A percentile compares a stretch with the other conserved stretches of the same genome.
phyloP scores from a whole-genome alignment of 2,888 invertebrate species.

The Beris chalybata region DNA sequence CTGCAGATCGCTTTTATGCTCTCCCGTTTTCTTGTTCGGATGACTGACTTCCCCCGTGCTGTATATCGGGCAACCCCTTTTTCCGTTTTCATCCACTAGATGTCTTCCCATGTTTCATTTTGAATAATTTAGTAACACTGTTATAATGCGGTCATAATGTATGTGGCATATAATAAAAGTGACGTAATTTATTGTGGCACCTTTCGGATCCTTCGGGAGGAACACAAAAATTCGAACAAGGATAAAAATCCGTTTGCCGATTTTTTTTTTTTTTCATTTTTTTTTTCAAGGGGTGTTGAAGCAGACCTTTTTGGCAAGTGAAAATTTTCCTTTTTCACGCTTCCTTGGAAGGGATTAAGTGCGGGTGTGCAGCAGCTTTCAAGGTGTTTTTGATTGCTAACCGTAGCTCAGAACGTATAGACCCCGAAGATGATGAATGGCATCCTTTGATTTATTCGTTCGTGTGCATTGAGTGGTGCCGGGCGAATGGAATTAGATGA shows the following conservation, averaged over 20 bases:
- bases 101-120: constrained; percentile 35
- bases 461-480: not conserved
- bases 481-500: too few species aligned
- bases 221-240: not conserved
- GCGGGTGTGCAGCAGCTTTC: constrained; percentile 9
- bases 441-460: constrained; percentile 36
- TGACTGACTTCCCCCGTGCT: constrained; percentile 12
- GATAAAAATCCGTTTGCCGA: too few species aligned
- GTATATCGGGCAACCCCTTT: constrained; percentile 21
- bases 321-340: not conserved
- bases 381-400: constrained; percentile 35
- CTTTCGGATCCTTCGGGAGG: constrained; percentile 16
- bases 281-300: too few species aligned
- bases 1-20: constrained; percentile 21
- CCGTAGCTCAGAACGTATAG: not conserved
- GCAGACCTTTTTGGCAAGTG: not conserved
- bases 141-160: constrained; percentile 40
- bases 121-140: constrained; percentile 40
- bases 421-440: constrained; percentile 33
- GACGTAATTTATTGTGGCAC: constrained; percentile 39
- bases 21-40: constrained; percentile 24
- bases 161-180: constrained; percentile 38
- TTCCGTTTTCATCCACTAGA: constrained; percentile 18
- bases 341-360: not conserved
- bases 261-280: too few species aligned